Percentiles rank a stretch among this genome's conserved stretches.
phyloP scores from a whole-genome alignment of 2,113 vertebrate species.

The Rhegmatorhina hoffmannsi region DNA sequence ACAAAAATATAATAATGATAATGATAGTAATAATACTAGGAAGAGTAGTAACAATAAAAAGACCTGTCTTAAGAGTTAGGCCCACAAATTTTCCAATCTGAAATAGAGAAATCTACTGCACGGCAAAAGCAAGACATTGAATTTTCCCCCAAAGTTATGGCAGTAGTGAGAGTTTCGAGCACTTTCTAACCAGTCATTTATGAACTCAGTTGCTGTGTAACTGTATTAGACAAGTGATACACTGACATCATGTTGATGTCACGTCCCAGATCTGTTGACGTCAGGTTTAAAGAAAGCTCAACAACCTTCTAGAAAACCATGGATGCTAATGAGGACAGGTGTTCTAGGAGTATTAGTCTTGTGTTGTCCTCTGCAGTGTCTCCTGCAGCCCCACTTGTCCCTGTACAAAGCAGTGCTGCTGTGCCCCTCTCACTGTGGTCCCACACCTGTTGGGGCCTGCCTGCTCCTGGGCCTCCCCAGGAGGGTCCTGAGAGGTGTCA shows the following conservation, averaged over 20 bases:
- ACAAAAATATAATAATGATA: neutral
- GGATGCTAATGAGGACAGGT: neutral
- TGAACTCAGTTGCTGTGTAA: neutral
- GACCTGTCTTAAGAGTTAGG: neutral
- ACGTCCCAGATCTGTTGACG: neutral
- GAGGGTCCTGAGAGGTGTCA: rapidly evolving
- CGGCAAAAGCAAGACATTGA: neutral
- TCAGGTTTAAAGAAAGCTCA: neutral
- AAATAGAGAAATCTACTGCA: neutral
- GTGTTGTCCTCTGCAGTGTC: neutral
- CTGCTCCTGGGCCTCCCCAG: neutral
- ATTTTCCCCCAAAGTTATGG: neutral
- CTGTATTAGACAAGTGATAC: neutral
- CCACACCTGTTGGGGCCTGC: neutral
- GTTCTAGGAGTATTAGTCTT: neutral
- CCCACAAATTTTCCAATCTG: neutral
- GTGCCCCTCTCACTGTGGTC: neutral
- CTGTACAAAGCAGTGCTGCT: neutral
- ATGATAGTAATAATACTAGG: neutral
- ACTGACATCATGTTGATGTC: neutral
- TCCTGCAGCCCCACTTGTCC: neutral
- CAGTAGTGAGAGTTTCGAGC: neutral
- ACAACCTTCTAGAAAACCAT: neutral
- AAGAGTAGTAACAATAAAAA: neutral
- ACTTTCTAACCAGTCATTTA: neutral